These are phyloP conservation scores for Planiliza haematocheilus DNA, from an alignment of 2,113 vertebrate genomes.

Conservation along the genomic window DNA sequence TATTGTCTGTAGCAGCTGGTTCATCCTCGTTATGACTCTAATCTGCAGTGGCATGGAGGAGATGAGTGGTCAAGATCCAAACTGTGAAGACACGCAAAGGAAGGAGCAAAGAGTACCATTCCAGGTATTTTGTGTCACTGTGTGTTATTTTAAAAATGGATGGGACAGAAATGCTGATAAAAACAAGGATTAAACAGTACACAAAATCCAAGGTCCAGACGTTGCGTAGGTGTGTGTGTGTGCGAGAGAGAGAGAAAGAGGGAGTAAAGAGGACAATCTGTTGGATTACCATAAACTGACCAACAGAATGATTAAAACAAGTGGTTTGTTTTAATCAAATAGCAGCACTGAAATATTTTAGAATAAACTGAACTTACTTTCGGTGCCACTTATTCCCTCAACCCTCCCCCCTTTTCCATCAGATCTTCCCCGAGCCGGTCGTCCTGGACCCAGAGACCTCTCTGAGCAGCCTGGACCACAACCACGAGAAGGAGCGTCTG, in stretches of 20 bases:
- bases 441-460: constrained; percentile 63
- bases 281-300: too few relatives aligned
- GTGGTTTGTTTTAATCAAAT: too few relatives aligned
- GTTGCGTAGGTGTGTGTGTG: neutral
- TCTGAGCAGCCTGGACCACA: constrained; percentile 56
- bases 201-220: constrained; percentile 13
- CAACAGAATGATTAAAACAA: neutral
- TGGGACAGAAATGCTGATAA: constrained; percentile 2
- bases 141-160: neutral
- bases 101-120: constrained; percentile 75
- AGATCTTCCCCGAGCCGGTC: constrained; percentile 87
- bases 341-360: too few relatives aligned
- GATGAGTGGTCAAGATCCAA: constrained; percentile 54
- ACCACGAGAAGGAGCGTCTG: constrained; percentile 79
- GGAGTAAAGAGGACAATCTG: too few relatives aligned
- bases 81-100: constrained; percentile 69
- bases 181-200: constrained; percentile 19
- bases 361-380: too few relatives aligned
- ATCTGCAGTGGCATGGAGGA: constrained; percentile 73
- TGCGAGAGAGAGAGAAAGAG: too few relatives aligned
- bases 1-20: neutral
- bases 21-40: neutral
- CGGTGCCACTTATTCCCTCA: too few relatives aligned
- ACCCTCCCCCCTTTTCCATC: neutral
- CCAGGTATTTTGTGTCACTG: constrained; percentile 64